Evolutionary conservation across 2,797 vertebrate species (phyloP).

Genomic region (Alcedo quadribrachys): DNA sequence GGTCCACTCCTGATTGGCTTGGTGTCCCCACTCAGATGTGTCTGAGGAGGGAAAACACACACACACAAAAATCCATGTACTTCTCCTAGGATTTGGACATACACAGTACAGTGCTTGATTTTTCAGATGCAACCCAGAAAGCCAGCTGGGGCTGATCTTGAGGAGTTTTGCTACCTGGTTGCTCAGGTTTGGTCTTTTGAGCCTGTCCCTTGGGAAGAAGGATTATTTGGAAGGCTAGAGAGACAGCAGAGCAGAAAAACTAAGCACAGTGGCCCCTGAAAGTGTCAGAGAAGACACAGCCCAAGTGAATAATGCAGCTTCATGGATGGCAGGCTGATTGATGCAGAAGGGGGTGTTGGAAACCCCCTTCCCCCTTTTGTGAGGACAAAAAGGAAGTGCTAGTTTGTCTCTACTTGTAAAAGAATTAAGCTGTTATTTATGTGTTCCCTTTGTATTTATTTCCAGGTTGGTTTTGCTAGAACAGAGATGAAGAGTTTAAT

Average conservation of each 20-base stretch:
- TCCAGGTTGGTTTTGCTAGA: not conserved
- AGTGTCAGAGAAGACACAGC: slow-evolving; percentile 9
- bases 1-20: slow-evolving; percentile 50
- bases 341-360: not conserved
- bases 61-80: slow-evolving; percentile 41
- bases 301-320: not conserved
- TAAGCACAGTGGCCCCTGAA: not conserved
- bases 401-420: not conserved
- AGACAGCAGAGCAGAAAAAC: not conserved
- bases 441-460: not conserved
- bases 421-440: not conserved
- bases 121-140: slow-evolving; percentile 8
- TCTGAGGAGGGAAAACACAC: slow-evolving; percentile 70
- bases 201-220: not conserved
- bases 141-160: not conserved
- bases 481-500: not conserved
- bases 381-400: not conserved
- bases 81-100: slow-evolving; percentile 37
- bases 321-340: not conserved
- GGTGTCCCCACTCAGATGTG: slow-evolving; percentile 64
- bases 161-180: not conserved
- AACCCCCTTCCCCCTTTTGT: too few species aligned
- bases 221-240: slow-evolving; percentile 5
- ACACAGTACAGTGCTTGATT: slow-evolving; percentile 16
- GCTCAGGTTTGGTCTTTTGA: not conserved